Percentiles rank a stretch among this genome's conserved stretches.
Evolutionary conservation across 2,113 vertebrate genomes (phyloP).

Genomic region (Nothoprocta pentlandii): DNA sequence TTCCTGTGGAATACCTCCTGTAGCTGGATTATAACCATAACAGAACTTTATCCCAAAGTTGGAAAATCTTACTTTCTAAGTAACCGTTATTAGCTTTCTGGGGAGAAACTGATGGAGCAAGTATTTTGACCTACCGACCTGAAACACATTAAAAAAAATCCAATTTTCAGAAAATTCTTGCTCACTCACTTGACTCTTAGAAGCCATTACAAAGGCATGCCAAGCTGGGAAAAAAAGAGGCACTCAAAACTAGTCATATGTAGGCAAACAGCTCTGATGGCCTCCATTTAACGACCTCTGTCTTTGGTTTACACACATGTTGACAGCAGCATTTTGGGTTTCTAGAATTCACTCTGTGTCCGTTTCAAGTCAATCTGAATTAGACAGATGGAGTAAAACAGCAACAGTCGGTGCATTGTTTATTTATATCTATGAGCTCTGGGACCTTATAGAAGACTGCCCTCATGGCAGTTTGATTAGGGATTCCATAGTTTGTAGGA

Average conservation of each 20-base stretch:
- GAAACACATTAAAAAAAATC: background rate
- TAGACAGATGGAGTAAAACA: background rate
- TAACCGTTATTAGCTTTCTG: background rate
- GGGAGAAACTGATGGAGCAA: background rate
- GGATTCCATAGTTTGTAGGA: background rate
- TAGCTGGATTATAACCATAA: background rate
- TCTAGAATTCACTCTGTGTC: constrained; percentile 13
- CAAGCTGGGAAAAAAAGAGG: background rate
- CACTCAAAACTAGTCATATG: background rate
- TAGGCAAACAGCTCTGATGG: constrained; percentile 9
- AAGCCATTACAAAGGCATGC: background rate
- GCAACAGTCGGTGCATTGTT: background rate
- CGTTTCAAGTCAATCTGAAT: background rate
- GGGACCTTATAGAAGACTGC: background rate
- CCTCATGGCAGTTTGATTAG: background rate
- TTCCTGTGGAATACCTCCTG: background rate
- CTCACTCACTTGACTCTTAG: background rate
- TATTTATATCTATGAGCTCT: background rate
- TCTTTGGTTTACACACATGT: background rate
- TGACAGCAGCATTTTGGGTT: constrained; percentile 14
- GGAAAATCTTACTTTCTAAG: background rate
- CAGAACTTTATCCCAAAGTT: background rate
- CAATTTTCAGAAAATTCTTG: background rate
- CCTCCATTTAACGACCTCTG: constrained; percentile 3
- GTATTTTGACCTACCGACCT: background rate